These are phyloP conservation scores for Xestia sexstrigata DNA, from an alignment of 2,888 invertebrate species.

Conservation along the genomic window DNA sequence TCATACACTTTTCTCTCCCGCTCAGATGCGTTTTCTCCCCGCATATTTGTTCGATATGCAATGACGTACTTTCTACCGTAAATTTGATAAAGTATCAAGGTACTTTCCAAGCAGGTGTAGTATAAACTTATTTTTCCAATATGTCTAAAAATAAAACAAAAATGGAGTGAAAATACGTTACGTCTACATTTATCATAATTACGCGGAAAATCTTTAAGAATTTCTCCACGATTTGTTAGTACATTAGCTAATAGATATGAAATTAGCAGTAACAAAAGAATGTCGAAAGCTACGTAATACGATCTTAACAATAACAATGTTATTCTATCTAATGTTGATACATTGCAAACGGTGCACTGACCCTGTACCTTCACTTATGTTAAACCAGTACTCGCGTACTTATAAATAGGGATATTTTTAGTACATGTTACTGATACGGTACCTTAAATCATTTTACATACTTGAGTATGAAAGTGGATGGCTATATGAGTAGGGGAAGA, in stretches of 20 bases:
- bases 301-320: conserved; percentile 59
- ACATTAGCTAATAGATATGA: neutral
- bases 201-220: neutral
- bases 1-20: too few relatives aligned
- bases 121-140: neutral
- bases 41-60: too few relatives aligned
- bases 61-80: too few relatives aligned
- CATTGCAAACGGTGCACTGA: conserved; percentile 35
- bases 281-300: conserved; percentile 51
- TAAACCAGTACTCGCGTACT: conserved; percentile 10
- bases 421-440: conserved; percentile 1
- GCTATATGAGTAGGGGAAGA: neutral
- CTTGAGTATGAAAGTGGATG: neutral
- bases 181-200: neutral
- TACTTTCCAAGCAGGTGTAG: too few relatives aligned
- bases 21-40: too few relatives aligned
- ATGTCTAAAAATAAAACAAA: neutral
- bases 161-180: neutral
- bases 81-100: too few relatives aligned
- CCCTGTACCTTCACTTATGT: conserved; percentile 29
- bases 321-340: conserved; percentile 14
- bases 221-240: neutral
- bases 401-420: neutral
- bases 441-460: neutral
- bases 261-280: conserved; percentile 33